phyloP scores from a whole-genome alignment of 1,140 invertebrate species.

The Ditylenchus dipsaci region DNA sequence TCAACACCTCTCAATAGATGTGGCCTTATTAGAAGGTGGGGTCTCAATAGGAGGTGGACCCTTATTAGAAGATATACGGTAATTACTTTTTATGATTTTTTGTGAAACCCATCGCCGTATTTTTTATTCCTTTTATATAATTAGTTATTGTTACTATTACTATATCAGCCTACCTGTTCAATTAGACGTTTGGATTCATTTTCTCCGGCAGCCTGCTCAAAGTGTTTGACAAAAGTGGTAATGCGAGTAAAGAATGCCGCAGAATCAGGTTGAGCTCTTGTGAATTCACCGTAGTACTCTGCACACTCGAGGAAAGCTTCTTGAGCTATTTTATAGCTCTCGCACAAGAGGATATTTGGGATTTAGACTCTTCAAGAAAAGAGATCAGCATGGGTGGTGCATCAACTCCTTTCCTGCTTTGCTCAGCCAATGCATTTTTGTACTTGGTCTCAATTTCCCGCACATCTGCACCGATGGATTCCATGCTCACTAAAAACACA shows the following conservation, averaged over 20 bases:
- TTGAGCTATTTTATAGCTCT: constrained; percentile 23
- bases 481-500: constrained; percentile 28
- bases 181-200: constrained; percentile 7
- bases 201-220: constrained; percentile 21
- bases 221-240: constrained; percentile 28
- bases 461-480: constrained; percentile 32
- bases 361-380: constrained; percentile 13
- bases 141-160: no score
- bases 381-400: constrained; percentile 18
- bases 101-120: no score
- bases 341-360: constrained; percentile 10
- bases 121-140: no score
- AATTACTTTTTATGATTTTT: no score
- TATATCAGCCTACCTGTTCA: constrained; percentile 13
- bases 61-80: no score
- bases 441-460: constrained; percentile 32
- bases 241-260: constrained; percentile 29
- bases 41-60: no score
- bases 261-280: constrained; percentile 17
- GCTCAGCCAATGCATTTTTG: constrained; percentile 12
- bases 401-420: constrained; percentile 27
- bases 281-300: constrained; percentile 28
- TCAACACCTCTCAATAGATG: no score
- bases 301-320: constrained; percentile 31
- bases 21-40: no score